A percentile compares a stretch with the other conserved stretches of the same genome.
Conservation (phyloP, 2,113 vertebrate species). For the Bothrops jararaca region DNA sequence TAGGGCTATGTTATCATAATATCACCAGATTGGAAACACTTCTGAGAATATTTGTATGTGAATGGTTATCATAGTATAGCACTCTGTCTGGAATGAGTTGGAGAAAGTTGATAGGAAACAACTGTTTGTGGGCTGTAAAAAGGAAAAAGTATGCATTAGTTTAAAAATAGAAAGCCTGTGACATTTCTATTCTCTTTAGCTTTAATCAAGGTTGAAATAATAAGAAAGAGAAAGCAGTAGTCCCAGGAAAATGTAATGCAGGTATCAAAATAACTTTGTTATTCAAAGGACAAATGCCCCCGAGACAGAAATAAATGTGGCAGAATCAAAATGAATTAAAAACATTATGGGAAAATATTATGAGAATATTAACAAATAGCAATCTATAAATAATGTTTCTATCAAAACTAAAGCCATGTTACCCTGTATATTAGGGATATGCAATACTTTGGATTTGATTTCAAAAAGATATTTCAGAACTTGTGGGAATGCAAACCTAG, state of each 20-base stretch:
- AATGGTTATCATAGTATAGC: conserved; percentile 69
- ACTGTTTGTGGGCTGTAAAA: conserved; percentile 70
- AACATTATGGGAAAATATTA: conserved; percentile 33
- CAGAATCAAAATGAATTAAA: conserved; percentile 63
- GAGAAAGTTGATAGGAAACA: conserved; percentile 74
- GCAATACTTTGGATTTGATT: too few species aligned
- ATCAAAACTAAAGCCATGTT: conserved; percentile 66
- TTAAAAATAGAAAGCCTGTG: conserved; percentile 56
- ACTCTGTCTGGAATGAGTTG: conserved; percentile 69
- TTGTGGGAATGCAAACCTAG: background rate
- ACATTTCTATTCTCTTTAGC: conserved; percentile 58
- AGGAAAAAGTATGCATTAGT: conserved; percentile 59
- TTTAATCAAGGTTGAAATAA: conserved; percentile 69
- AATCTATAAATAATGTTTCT: conserved; percentile 67
- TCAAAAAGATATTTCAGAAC: conserved; percentile 43
- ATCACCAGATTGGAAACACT: conserved; percentile 72
- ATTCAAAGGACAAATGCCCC: conserved; percentile 69
- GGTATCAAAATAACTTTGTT: conserved; percentile 68
- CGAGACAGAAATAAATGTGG: conserved; percentile 66
- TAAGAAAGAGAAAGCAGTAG: conserved; percentile 57
- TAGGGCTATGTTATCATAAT: conserved; percentile 74
- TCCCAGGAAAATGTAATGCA: conserved; percentile 67
- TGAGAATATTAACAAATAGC: conserved; percentile 62
- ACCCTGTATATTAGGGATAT: conserved; percentile 60
- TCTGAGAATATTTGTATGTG: conserved; percentile 75